These are phyloP conservation scores for Drosophila repleta DNA, from an alignment of 1,140 invertebrate species.

Conservation along the genomic window DNA sequence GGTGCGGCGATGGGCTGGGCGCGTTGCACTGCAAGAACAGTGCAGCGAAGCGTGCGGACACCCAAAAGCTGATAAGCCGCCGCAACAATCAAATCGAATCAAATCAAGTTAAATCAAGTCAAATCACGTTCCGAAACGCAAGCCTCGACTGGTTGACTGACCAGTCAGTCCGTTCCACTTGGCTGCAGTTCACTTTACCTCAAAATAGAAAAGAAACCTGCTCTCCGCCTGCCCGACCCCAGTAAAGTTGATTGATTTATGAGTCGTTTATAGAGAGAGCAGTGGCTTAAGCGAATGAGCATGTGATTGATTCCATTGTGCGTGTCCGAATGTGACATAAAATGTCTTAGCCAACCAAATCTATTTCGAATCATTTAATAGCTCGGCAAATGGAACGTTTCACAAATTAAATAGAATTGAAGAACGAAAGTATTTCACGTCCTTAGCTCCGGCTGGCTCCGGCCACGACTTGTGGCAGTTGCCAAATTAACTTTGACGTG, in stretches of 20 bases:
- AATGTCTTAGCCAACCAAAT: not conserved
- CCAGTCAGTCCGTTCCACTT: slow-evolving; percentile 9
- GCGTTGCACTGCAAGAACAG: not conserved
- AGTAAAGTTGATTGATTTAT: slow-evolving; percentile 39
- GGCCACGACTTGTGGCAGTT: not conserved
- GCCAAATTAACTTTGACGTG: no score
- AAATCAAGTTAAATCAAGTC: slow-evolving; percentile 48
- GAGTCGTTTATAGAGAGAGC: slow-evolving; percentile 36
- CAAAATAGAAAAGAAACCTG: not conserved
- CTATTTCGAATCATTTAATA: slow-evolving; percentile 1
- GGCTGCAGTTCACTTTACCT: not conserved
- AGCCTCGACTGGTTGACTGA: slow-evolving; percentile 11
- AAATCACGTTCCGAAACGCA: slow-evolving; percentile 32
- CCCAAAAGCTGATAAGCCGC: slow-evolving; percentile 73
- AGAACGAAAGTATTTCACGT: not conserved
- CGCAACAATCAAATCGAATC: slow-evolving; percentile 80
- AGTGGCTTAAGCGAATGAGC: slow-evolving; percentile 23
- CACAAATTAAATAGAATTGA: not conserved
- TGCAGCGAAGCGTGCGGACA: slow-evolving; percentile 50
- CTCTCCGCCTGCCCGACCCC: not conserved
- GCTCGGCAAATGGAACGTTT: not conserved
- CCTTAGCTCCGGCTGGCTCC: no score
- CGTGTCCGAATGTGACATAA: slow-evolving; percentile 7
- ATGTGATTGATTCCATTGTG: slow-evolving; percentile 22
- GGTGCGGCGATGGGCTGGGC: slow-evolving; percentile 15